Percentiles rank a stretch among this genome's conserved stretches.
phyloP scores from a whole-genome alignment of 1,140 invertebrate genomes.

The Listronotus oregonensis region DNA sequence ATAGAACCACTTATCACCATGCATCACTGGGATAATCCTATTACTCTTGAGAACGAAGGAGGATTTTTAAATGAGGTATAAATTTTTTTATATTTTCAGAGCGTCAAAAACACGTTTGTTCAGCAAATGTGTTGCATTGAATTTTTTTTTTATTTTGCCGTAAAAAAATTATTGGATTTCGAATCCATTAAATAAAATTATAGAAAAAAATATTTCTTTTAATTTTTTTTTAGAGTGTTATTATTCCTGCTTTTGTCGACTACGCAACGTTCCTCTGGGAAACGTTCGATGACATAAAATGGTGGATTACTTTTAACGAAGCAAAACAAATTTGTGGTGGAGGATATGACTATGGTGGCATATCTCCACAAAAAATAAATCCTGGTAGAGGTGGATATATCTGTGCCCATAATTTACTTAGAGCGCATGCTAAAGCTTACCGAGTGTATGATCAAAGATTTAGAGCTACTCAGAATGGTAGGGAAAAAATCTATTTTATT shows the following conservation, averaged over 20 bases:
- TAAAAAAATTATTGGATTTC: too few species aligned
- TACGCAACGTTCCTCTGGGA: constrained; percentile 65
- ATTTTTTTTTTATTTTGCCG: background rate
- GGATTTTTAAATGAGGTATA: constrained; percentile 26
- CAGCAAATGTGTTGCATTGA: too few species aligned
- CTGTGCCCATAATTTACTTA: constrained; percentile 45
- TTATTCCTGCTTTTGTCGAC: constrained; percentile 65
- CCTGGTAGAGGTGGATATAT: constrained; percentile 44
- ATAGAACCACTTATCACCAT: constrained; percentile 70
- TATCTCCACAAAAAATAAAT: constrained; percentile 44
- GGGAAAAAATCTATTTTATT: too few species aligned
- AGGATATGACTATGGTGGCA: constrained; percentile 36
- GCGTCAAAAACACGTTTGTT: constrained; percentile 51
- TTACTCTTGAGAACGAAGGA: constrained; percentile 61
- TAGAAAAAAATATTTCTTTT: too few species aligned
- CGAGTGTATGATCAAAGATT: constrained; percentile 47
- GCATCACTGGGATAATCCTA: constrained; percentile 74
- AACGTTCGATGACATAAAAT: constrained; percentile 63
- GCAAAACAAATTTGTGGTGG: constrained; percentile 65
- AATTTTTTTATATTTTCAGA: constrained; percentile 6
- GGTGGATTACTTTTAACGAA: constrained; percentile 77
- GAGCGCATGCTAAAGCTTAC: constrained; percentile 46
- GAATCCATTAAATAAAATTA: too few species aligned
- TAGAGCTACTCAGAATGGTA: constrained; percentile 42
- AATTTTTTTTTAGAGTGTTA: constrained; percentile 27